phyloP scores from a whole-genome alignment of 2,888 invertebrate genomes.

The Alviniconcha strummeri region DNA sequence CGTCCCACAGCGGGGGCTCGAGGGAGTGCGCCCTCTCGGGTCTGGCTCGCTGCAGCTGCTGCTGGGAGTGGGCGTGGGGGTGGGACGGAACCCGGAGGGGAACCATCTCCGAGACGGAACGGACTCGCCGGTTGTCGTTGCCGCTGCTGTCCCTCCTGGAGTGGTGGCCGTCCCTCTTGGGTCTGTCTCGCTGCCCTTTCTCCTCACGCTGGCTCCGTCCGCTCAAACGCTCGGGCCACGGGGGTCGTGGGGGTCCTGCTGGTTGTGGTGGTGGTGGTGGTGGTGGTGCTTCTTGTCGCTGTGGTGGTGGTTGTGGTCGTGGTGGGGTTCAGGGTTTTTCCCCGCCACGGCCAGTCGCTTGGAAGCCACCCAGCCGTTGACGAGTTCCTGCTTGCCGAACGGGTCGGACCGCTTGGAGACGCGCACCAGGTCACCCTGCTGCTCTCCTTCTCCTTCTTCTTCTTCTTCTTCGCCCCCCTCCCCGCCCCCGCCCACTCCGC shows the following conservation, averaged over 20 bases:
- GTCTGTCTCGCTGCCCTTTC: neutral
- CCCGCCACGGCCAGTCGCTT: neutral
- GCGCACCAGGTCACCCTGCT: conserved; percentile 25
- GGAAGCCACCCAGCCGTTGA: conserved; percentile 32
- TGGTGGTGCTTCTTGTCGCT: conserved; percentile 7
- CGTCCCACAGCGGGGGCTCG: conserved; percentile 2
- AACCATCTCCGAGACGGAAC: conserved; percentile 2
- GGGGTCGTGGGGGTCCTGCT: conserved; percentile 5
- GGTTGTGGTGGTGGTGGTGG: neutral
- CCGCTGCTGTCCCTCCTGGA: neutral
- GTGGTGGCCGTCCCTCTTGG: neutral
- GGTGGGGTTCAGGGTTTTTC: neutral
- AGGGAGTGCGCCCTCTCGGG: neutral
- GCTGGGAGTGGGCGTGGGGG: neutral
- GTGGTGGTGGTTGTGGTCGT: neutral
- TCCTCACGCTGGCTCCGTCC: neutral
- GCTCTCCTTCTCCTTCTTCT: neutral
- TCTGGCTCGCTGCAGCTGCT: too few species aligned
- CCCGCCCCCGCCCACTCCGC: neutral
- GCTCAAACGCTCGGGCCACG: neutral
- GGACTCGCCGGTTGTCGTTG: neutral
- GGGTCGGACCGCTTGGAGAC: conserved; percentile 23
- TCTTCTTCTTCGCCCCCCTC: neutral
- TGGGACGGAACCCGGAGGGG: neutral
- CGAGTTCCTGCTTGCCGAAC: conserved; percentile 23